A percentile compares a stretch with the other conserved stretches of the same genome.
Conservation (phyloP, 2,113 vertebrate species). For the Balaeniceps rex region DNA sequence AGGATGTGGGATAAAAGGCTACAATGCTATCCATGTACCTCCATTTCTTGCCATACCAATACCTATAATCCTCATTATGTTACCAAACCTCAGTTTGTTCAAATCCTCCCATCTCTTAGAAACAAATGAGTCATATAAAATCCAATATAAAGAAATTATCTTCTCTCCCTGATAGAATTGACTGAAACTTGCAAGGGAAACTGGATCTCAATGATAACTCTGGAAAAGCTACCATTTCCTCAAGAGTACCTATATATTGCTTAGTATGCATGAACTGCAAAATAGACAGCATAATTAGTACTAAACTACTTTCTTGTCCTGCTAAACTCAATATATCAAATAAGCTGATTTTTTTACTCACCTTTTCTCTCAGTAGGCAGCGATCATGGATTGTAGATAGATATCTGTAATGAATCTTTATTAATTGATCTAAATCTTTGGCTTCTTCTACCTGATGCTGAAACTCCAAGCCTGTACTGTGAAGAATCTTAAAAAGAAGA, state of each 20-base stretch:
- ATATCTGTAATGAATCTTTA: slow-evolving; percentile 97
- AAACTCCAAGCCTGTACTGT: slow-evolving; percentile 97
- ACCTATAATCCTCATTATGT: background rate
- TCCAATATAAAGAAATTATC: background rate
- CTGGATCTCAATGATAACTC: background rate
- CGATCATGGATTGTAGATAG: slow-evolving; percentile 96
- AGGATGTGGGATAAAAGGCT: background rate
- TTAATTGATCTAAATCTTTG: slow-evolving; percentile 96
- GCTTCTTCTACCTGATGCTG: slow-evolving; percentile 98
- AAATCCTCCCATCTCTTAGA: background rate
- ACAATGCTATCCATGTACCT: background rate
- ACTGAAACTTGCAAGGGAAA: background rate
- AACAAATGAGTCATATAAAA: background rate
- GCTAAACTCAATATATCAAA: background rate
- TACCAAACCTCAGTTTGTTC: background rate
- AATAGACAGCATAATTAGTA: background rate
- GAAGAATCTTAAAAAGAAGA: slow-evolving; percentile 84
- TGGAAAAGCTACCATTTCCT: background rate
- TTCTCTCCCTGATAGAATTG: background rate
- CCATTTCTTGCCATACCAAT: background rate
- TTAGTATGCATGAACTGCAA: background rate
- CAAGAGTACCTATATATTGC: background rate
- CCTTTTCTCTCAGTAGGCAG: slow-evolving; percentile 95
- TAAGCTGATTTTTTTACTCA: slow-evolving; percentile 3
- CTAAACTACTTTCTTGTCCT: background rate